phyloP scores from a whole-genome alignment of 2,888 invertebrate genomes.

The Chouioia cunea region DNA sequence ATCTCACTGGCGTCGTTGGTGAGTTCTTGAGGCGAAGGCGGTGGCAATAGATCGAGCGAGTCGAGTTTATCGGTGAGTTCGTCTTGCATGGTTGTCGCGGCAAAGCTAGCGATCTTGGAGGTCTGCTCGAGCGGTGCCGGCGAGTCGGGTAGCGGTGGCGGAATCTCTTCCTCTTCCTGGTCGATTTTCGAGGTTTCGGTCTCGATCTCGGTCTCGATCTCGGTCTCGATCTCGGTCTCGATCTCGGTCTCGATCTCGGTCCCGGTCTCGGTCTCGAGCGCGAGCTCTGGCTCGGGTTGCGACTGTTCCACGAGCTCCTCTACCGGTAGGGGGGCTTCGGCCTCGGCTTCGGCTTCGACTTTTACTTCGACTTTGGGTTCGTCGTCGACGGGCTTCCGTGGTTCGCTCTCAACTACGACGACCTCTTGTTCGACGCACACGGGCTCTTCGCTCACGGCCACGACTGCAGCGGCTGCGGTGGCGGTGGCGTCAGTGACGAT shows the following conservation, averaged over 20 bases:
- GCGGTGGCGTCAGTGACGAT: slow-evolving; percentile 14
- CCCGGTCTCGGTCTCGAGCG: background rate
- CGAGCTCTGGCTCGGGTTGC: background rate
- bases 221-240: slow-evolving; percentile 3
- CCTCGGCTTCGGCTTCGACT: background rate
- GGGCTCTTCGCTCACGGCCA: background rate
- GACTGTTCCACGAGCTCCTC: background rate
- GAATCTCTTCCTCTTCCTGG: slow-evolving; percentile 48
- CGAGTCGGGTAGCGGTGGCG: slow-evolving; percentile 57
- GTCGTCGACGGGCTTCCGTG: too few relatives aligned
- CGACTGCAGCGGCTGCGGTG: slow-evolving; percentile 8
- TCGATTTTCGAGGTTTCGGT: background rate
- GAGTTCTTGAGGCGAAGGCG: slow-evolving; percentile 25
- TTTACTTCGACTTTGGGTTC: too few relatives aligned
- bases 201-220: slow-evolving; percentile 1
- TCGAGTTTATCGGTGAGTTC: slow-evolving; percentile 24
- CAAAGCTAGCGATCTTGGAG: slow-evolving; percentile 49
- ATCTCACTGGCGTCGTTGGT: slow-evolving; percentile 19
- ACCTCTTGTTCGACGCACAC: slow-evolving; percentile 8
- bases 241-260: slow-evolving; percentile 14
- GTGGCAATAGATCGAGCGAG: slow-evolving; percentile 22
- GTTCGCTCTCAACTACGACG: background rate
- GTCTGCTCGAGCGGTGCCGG: slow-evolving; percentile 46
- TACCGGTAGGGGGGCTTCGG: background rate
- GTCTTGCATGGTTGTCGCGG: slow-evolving; percentile 44